Percentiles rank a stretch among this genome's conserved stretches.
Evolutionary conservation across 2,888 invertebrate genomes (phyloP).

Genomic region (Tigriopus californicus): DNA sequence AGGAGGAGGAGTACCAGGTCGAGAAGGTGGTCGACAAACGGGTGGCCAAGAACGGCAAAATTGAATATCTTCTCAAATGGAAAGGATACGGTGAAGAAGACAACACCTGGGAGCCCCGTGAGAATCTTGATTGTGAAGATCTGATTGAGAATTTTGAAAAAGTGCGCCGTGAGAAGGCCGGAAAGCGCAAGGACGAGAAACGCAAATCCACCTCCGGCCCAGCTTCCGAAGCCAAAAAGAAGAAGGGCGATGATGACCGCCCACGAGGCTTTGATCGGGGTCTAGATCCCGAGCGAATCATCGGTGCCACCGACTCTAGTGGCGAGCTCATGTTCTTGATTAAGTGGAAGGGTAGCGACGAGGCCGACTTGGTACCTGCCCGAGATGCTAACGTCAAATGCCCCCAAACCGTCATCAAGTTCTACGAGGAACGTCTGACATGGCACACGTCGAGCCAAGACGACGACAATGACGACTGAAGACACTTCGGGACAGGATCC

Average conservation of each 20-base stretch:
- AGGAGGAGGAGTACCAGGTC: conserved; percentile 65
- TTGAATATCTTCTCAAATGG: conserved; percentile 45
- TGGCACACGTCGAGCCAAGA: conserved; percentile 47
- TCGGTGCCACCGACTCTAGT: conserved; percentile 26
- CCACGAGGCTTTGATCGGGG: conserved; percentile 91
- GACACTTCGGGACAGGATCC: too few species aligned
- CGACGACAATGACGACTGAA: conserved; percentile 18
- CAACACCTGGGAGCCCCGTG: conserved; percentile 18
- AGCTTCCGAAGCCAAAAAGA: neutral
- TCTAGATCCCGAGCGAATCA: conserved; percentile 51
- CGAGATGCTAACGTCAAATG: conserved; percentile 73
- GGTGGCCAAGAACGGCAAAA: conserved; percentile 44
- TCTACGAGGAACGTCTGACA: conserved; percentile 84
- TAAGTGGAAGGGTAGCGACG: conserved; percentile 89
- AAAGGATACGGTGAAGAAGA: conserved; percentile 31
- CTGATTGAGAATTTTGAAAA: conserved; percentile 32
- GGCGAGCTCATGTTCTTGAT: conserved; percentile 83
- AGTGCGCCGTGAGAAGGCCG: conserved; percentile 54
- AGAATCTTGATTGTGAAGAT: conserved; percentile 16
- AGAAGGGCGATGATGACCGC: conserved; percentile 62
- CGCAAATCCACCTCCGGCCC: neutral
- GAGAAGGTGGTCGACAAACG: conserved; percentile 75
- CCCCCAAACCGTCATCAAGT: conserved; percentile 84
- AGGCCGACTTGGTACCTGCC: conserved; percentile 82
- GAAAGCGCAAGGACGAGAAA: conserved; percentile 23